Percentiles rank a stretch among this genome's conserved stretches.
Conservation (phyloP, 92 coral and sea anemone species). For the Anthopleura xanthogrammica region DNA sequence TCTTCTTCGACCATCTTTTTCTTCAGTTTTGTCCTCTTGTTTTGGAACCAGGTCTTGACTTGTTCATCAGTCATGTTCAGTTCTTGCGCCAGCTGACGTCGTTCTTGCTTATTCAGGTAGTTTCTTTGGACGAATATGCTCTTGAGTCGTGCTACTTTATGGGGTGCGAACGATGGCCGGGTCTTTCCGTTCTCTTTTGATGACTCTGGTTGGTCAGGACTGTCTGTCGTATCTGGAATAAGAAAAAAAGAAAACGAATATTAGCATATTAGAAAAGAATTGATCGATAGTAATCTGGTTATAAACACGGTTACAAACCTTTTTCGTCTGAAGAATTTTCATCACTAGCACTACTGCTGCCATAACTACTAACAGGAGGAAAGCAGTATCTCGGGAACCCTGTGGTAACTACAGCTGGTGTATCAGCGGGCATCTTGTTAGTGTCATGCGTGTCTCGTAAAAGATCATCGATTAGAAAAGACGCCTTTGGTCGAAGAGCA, state of each 20-base stretch:
- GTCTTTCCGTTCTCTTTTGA: neutral
- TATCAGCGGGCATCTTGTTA: constrained; percentile 28
- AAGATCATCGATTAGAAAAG: constrained; percentile 27
- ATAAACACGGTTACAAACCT: neutral
- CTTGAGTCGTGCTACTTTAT: constrained; percentile 16
- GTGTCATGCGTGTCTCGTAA: constrained; percentile 28
- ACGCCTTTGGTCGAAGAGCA: constrained; percentile 9
- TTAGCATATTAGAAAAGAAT: neutral
- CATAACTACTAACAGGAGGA: constrained; percentile 5
- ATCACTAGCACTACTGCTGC: constrained; percentile 4
- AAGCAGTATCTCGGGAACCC: constrained; percentile 29
- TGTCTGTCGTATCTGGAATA: constrained; percentile 21
- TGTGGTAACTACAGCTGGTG: constrained; percentile 29
- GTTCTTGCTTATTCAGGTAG: constrained; percentile 23
- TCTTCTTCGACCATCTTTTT: constrained; percentile 20
- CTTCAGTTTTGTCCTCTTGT: constrained; percentile 27
- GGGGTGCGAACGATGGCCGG: constrained; percentile 17
- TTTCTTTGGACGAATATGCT: constrained; percentile 16
- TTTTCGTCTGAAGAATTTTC: neutral
- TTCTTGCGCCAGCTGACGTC: constrained; percentile 10
- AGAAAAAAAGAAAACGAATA: neutral
- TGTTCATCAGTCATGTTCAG: constrained; percentile 29
- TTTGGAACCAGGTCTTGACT: constrained; percentile 32
- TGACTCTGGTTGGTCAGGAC: neutral
- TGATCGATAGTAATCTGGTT: neutral